phyloP scores from a whole-genome alignment of 2,113 vertebrate genomes.

The Fulmarus glacialis region DNA sequence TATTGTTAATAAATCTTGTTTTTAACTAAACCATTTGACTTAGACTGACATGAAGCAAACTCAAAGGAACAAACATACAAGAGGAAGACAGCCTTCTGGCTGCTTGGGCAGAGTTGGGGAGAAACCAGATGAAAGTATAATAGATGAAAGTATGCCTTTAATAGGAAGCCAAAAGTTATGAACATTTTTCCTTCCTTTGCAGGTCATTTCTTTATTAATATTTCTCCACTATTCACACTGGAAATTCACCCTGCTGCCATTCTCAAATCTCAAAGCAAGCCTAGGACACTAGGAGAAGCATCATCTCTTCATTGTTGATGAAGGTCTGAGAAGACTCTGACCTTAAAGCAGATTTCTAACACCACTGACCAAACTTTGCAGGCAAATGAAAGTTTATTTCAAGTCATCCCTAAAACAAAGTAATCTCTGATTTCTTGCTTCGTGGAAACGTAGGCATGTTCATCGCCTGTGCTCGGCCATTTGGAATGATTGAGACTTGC shows the following conservation, averaged over 20 bases:
- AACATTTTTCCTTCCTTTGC: background rate
- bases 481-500: background rate
- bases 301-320: background rate
- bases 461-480: accelerated
- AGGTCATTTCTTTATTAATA: background rate
- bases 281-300: background rate
- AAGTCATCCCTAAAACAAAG: background rate
- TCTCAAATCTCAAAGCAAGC: background rate
- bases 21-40: background rate
- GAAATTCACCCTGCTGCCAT: background rate
- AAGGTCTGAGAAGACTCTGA: background rate
- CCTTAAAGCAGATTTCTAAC: background rate
- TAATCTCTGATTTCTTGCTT: background rate
- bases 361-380: background rate
- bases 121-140: background rate
- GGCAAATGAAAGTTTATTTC: background rate
- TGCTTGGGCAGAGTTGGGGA: background rate
- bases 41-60: background rate
- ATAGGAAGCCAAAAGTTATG: background rate
- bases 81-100: background rate
- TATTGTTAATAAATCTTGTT: background rate
- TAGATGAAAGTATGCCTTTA: background rate
- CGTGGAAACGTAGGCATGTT: background rate
- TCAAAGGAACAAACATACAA: background rate
- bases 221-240: background rate